A percentile compares a stretch with the other conserved stretches of the same genome.
These are phyloP conservation scores for Trachelus troglodyta DNA, from an alignment of 2,888 invertebrate species.

Conservation along the genomic window DNA sequence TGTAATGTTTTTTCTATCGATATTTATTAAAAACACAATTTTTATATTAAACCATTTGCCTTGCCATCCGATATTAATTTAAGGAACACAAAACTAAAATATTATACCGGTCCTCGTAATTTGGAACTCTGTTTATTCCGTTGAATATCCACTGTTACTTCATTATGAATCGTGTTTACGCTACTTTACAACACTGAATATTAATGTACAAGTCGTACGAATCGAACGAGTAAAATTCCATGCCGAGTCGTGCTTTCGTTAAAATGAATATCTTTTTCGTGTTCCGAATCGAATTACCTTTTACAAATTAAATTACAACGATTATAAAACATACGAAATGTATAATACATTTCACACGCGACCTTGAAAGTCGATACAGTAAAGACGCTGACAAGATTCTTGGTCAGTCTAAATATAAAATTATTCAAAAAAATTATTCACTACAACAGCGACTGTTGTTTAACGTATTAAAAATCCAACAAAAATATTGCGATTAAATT, in stretches of 20 bases:
- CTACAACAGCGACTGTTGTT: not conserved
- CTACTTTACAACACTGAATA: not conserved
- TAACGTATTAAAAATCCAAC: not conserved
- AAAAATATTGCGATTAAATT: not conserved
- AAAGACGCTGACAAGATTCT: not conserved
- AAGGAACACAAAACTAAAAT: not conserved
- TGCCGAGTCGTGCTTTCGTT: not conserved
- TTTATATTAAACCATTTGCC: slow-evolving; percentile 27
- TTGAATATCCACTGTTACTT: not conserved
- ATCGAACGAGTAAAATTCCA: not conserved
- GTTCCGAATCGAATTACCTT: not conserved
- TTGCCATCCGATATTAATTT: not conserved
- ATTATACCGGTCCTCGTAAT: not conserved
- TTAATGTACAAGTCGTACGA: not conserved
- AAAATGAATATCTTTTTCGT: not conserved
- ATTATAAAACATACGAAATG: not conserved
- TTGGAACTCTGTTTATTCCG: not conserved
- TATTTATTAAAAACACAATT: slow-evolving; percentile 62
- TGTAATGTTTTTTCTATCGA: slow-evolving; percentile 60
- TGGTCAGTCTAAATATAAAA: not conserved
- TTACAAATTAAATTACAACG: not conserved
- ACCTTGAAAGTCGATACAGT: not conserved
- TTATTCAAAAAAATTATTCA: not conserved
- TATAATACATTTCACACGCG: not conserved
- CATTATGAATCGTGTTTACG: not conserved